phyloP scores from a whole-genome alignment of 1,140 invertebrate genomes.

The Drosophila lowei region DNA sequence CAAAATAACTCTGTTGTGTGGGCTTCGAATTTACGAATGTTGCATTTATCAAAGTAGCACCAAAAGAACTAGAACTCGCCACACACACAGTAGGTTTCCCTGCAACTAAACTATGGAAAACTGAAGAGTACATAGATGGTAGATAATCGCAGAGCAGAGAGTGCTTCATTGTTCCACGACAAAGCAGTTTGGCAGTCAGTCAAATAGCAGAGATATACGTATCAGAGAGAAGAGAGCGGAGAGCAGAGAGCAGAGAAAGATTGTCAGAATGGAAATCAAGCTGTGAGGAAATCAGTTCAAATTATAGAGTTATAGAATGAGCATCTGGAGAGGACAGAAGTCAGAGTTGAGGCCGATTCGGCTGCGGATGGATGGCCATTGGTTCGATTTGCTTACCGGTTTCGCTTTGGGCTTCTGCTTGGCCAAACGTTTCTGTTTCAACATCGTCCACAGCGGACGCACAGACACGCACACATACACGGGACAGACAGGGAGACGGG shows the following conservation, averaged over 20 bases:
- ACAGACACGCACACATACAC: constrained; percentile 72
- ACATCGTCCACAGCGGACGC: constrained; percentile 80
- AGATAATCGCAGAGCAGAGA: constrained; percentile 35
- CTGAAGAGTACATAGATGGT: constrained; percentile 30
- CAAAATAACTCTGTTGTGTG: too few species aligned
- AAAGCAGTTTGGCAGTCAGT: constrained; percentile 82
- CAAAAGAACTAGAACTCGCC: constrained; percentile 41
- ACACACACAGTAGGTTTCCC: constrained; percentile 24
- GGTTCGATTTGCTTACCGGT: constrained; percentile 72
- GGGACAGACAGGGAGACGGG: constrained; percentile 19
- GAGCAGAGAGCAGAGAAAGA: constrained; percentile 1
- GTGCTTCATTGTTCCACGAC: constrained; percentile 45
- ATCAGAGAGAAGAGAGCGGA: constrained; percentile 13
- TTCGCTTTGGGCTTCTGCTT: constrained; percentile 83
- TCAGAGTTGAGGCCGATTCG: constrained; percentile 5
- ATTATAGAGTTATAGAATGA: constrained; percentile 1
- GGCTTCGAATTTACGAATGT: too few species aligned
- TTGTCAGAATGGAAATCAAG: too few species aligned
- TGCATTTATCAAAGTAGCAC: constrained; percentile 1
- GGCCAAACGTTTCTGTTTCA: constrained; percentile 82
- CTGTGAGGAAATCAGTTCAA: too few species aligned
- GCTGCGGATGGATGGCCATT: background rate
- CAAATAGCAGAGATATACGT: constrained; percentile 53
- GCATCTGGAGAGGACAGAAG: background rate
- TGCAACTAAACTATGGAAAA: constrained; percentile 40